phyloP scores from a whole-genome alignment of 1,140 invertebrate genomes.

The Nasonia vitripennis region DNA sequence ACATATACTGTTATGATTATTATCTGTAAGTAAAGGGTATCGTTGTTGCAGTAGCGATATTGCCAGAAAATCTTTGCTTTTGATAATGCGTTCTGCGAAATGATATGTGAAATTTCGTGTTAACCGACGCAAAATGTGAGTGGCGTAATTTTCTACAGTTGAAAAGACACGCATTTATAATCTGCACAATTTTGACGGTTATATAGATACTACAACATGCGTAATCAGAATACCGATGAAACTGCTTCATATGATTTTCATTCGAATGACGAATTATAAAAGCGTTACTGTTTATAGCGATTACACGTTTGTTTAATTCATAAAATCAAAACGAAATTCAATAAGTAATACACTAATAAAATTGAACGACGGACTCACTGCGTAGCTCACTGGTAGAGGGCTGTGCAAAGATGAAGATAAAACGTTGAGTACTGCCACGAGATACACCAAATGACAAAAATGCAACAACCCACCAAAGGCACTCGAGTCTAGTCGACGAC shows the following conservation, averaged over 20 bases:
- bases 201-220: neutral
- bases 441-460: constrained; percentile 35
- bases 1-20: neutral
- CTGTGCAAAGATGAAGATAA: constrained; percentile 4
- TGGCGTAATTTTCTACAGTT: neutral
- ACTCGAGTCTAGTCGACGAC: constrained; percentile 28
- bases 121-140: neutral
- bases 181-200: neutral
- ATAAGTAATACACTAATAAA: neutral
- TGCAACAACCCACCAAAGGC: constrained; percentile 10
- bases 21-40: neutral
- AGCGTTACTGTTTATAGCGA: neutral
- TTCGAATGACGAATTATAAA: neutral
- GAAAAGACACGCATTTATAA: neutral
- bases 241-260: neutral
- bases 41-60: neutral
- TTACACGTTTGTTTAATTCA: neutral
- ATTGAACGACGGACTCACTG: neutral
- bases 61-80: neutral
- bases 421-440: constrained; percentile 41
- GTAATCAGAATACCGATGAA: neutral
- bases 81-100: neutral
- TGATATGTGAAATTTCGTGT: neutral
- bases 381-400: neutral
- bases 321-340: neutral